These are phyloP conservation scores for Porites lobata DNA, from an alignment of 92 coral and sea anemone species.

Conservation along the genomic window DNA sequence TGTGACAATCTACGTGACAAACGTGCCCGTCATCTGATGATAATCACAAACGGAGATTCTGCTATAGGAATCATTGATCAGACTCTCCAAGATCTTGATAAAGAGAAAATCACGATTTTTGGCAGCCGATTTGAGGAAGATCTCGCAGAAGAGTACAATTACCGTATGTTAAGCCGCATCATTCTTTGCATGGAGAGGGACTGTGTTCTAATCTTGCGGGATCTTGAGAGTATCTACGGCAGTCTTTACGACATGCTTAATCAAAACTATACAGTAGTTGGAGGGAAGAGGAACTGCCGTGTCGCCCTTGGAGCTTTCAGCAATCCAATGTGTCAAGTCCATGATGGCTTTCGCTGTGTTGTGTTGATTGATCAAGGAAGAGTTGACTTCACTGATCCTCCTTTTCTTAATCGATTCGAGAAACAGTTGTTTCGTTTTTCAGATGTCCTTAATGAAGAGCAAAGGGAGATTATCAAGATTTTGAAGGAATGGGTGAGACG, in stretches of 20 bases:
- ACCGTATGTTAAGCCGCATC: constrained; percentile 96
- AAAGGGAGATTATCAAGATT: constrained; percentile 63
- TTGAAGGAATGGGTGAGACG: constrained; percentile 74
- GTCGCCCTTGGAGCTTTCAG: constrained; percentile 99
- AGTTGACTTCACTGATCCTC: constrained; percentile 95
- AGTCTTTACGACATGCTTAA: constrained; percentile 99
- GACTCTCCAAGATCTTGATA: constrained; percentile 75
- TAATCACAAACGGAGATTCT: constrained; percentile 95
- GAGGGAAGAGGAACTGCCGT: constrained; percentile 96
- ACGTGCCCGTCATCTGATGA: constrained; percentile 94
- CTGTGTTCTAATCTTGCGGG: constrained; percentile 91
- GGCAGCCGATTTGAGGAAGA: constrained; percentile 98
- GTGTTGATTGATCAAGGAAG: constrained; percentile 92
- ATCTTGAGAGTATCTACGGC: constrained; percentile 95
- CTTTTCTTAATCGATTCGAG: constrained; percentile 97
- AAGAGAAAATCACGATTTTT: constrained; percentile 95
- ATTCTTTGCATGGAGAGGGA: constrained; percentile 98
- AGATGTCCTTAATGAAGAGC: constrained; percentile 76
- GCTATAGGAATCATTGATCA: constrained; percentile 96
- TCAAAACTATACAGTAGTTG: constrained; percentile 96
- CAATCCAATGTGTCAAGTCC: constrained; percentile 98
- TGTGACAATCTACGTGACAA: constrained; percentile 86
- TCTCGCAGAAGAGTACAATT: constrained; percentile 92
- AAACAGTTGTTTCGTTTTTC: constrained; percentile 94
- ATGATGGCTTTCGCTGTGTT: constrained; percentile 97